Conservation (phyloP, 2,113 vertebrate species). For the Oryzias woworae region DNA sequence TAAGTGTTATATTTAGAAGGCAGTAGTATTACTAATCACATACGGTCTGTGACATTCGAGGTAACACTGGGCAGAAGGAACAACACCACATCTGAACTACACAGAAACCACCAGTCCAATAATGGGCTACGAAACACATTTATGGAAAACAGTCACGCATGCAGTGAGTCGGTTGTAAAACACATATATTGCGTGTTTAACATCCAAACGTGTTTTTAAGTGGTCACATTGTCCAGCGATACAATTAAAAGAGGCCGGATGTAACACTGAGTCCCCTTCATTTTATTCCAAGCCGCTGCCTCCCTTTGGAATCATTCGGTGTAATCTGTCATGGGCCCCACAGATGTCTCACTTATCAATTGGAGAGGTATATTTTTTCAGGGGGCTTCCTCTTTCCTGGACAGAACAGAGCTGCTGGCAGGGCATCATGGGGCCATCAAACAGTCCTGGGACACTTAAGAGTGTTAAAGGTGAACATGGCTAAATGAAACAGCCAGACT, state of each 20-base stretch:
- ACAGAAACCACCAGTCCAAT: constrained; percentile 17
- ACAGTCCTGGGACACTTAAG: constrained; percentile 23
- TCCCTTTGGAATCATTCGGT: constrained; percentile 2
- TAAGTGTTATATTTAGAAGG: constrained; percentile 4
- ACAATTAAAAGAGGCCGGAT: constrained; percentile 37
- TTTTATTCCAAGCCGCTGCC: constrained; percentile 1
- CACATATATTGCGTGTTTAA: constrained; percentile 10
- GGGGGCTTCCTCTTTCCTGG: constrained; percentile 79
- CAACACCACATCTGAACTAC: constrained; percentile 23
- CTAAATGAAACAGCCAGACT: constrained; percentile 40
- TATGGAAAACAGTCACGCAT: background rate
- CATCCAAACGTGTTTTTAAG: constrained; percentile 23
- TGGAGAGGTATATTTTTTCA: constrained; percentile 72
- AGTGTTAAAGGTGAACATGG: constrained; percentile 39
- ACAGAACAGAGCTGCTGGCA: constrained; percentile 36
- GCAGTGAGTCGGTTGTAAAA: background rate
- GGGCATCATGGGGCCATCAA: constrained; percentile 21
- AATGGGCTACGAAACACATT: constrained; percentile 22
- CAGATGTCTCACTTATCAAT: constrained; percentile 70
- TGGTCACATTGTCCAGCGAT: constrained; percentile 27
- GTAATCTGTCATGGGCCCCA: constrained; percentile 56
- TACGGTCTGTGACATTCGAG: constrained; percentile 31
- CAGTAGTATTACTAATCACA: constrained; percentile 7
- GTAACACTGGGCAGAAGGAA: constrained; percentile 17
- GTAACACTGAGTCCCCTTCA: constrained; percentile 20